These are phyloP conservation scores for Dicroscelio sp. DNA, from an alignment of 2,888 invertebrate genomes.

Conservation along the genomic window DNA sequence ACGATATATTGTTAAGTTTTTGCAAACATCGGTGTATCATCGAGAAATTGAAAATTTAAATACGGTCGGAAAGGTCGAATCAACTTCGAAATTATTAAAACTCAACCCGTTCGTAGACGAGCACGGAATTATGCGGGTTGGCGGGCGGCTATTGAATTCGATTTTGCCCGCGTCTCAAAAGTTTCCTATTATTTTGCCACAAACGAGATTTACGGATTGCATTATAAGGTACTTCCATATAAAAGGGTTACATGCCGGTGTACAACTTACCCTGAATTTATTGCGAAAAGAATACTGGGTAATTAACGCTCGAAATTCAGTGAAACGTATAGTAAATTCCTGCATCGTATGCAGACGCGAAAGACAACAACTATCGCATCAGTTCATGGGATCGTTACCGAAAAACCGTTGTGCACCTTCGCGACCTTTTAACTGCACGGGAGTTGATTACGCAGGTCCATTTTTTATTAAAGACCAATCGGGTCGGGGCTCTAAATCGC, in stretches of 20 bases:
- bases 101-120: no score
- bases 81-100: no score
- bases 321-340: neutral
- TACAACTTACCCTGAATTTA: no score
- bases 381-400: slow-evolving; percentile 16
- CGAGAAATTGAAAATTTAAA: neutral
- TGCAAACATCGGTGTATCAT: neutral
- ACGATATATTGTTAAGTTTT: neutral
- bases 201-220: no score
- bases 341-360: slow-evolving; percentile 20
- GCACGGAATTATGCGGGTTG: no score
- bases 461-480: neutral
- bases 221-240: no score
- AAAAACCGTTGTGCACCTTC: neutral
- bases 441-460: neutral
- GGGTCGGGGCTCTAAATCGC: neutral
- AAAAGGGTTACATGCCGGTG: no score
- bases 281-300: no score
- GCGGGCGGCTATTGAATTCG: no score
- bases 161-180: no score
- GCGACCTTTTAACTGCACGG: neutral
- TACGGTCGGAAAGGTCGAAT: neutral
- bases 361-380: neutral
- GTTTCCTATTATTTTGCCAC: no score
- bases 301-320: slow-evolving; percentile 2